Base-by-base conservation (phyloP, 2,797 vertebrate genomes). In the Chelidonichthys spinosus region DNA sequence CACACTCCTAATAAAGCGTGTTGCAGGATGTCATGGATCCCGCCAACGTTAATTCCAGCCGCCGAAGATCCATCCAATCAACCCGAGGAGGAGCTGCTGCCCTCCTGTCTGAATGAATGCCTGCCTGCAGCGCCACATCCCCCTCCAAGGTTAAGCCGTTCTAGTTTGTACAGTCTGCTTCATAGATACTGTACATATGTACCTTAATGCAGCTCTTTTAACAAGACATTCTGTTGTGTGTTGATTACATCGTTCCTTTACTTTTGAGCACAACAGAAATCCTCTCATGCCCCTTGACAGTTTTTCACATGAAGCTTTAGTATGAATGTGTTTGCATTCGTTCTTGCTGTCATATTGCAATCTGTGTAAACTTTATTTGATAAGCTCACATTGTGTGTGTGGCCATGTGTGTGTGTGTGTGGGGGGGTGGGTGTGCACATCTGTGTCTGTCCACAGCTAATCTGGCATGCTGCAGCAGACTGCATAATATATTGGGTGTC, bases 21-120 rank as follows among this genome's bases (percentile, higher is more conserved):
- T 60, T 52, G 47, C 60, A 75, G 69, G 42, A 39, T 67, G 54
- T 74, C 63, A 77, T 62, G 42, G 35, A 65, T 55, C 35, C 52
- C 2, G 6, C 7, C 33, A 70, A 72, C 55, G 73, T 69, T 74
- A 63, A 69, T 66, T 74, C 42, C n/a, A 69, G 40, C 17, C 11
- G 36, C 10, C 2, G 3, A 50, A 58, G 72, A 75, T 69, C 49
- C 49, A 35, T 47, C 33, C 1, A 11, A 72, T 79, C 53, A 74
- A 59, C 71, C 17, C 7, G 11, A 61, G 50, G 35, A 43, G 60
- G 39, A 71, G 58, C 50, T 52, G 56, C 55, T 62, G 67, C 46
- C 55, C 42, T 80, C 47, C 53, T 14, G 54, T 64, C 74, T 59
- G 60, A 54, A 76, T 36, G 25, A 46, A 79, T 46, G 14, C 59